Evolutionary conservation across 2,888 invertebrate genomes (phyloP).

Genomic region (Cheiracanthium punctorium): DNA sequence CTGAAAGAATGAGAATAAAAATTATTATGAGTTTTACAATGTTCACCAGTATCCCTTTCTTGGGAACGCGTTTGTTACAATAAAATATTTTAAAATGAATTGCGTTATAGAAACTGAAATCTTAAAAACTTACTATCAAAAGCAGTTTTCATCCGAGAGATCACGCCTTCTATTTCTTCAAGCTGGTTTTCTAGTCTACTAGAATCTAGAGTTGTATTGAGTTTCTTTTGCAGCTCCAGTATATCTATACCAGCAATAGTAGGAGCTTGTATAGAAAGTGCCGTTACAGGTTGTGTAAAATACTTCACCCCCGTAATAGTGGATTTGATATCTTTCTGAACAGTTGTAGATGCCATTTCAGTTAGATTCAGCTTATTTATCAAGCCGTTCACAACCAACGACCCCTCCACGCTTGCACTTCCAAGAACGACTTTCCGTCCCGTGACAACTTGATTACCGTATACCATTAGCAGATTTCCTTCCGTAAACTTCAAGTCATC

Average conservation of each 20-base stretch:
- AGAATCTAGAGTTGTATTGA: slow-evolving; percentile 21
- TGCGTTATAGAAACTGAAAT: too few relatives aligned
- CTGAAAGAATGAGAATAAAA: too few relatives aligned
- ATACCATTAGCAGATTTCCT: slow-evolving; percentile 41
- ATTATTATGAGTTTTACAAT: too few relatives aligned
- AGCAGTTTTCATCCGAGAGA: slow-evolving; percentile 29
- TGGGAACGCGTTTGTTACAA: too few relatives aligned
- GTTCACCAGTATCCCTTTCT: too few relatives aligned
- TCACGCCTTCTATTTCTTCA: slow-evolving; percentile 28
- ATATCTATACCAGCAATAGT: slow-evolving; percentile 57
- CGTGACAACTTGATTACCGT: slow-evolving; percentile 59
- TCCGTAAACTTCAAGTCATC: slow-evolving; percentile 57
- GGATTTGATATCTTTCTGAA: slow-evolving; percentile 39
- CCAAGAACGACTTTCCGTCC: slow-evolving; percentile 40
- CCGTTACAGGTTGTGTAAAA: slow-evolving; percentile 32
- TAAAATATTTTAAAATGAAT: too few relatives aligned
- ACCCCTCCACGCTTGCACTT: slow-evolving; percentile 31
- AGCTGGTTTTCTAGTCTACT: slow-evolving; percentile 9
- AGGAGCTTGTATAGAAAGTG: slow-evolving; percentile 33
- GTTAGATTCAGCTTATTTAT: slow-evolving; percentile 47
- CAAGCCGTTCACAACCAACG: slow-evolving; percentile 30
- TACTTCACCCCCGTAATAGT: slow-evolving; percentile 31
- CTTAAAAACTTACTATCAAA: slow-evolving; percentile 48
- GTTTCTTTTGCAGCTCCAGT: slow-evolving; percentile 26
- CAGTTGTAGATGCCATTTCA: slow-evolving; percentile 31